Evolutionary conservation across 2,113 vertebrate genomes (phyloP).

Genomic region (Petrocephalus zakoni): DNA sequence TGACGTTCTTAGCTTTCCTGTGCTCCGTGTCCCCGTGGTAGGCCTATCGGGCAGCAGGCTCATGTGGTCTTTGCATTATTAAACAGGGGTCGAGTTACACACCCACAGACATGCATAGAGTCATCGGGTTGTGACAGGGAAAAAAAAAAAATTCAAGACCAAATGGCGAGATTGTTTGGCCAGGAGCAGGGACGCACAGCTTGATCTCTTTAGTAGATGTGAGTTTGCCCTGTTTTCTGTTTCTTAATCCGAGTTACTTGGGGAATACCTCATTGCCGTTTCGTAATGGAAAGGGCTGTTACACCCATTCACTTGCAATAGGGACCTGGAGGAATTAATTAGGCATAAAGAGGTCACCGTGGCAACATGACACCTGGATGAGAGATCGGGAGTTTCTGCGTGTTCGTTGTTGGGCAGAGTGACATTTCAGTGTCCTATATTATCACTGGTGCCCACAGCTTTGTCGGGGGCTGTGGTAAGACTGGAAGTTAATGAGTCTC

Average conservation of each 20-base stretch:
- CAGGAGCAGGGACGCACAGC: background rate
- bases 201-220: background rate
- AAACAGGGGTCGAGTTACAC: conserved; percentile 35
- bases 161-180: background rate
- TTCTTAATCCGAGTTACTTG: background rate
- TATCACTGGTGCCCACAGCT: background rate
- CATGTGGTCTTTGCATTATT: conserved; percentile 52
- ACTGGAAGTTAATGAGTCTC: background rate
- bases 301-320: background rate
- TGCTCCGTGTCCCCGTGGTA: background rate
- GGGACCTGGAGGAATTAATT: conserved; percentile 7
- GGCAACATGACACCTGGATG: background rate
- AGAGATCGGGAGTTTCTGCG: background rate
- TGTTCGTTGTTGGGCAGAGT: background rate
- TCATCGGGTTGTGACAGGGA: background rate
- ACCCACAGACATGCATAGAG: background rate
- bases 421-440: background rate
- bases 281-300: background rate
- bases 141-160: background rate
- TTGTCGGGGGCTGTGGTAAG: background rate
- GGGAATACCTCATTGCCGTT: background rate
- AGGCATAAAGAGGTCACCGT: conserved; percentile 6
- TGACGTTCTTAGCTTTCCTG: background rate
- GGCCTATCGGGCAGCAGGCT: conserved; percentile 34
- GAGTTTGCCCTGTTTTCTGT: background rate